Evolutionary conservation across 2,113 vertebrate species (phyloP), one percentile per base, ranked within the genome.

Genomic region (Asarcornis scutulata): DNA sequence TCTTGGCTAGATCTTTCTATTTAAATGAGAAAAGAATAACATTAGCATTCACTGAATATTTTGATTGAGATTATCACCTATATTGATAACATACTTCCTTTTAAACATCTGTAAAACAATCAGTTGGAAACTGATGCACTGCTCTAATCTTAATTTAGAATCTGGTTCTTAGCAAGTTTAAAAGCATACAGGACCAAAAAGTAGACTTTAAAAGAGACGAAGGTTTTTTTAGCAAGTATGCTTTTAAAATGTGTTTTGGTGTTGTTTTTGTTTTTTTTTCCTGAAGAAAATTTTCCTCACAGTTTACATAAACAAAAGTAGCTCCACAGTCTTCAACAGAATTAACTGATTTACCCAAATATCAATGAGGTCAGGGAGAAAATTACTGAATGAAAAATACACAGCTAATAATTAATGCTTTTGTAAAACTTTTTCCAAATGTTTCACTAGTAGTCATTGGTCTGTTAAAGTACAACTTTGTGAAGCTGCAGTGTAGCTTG

Each of bases 321-420:
- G 21, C 69, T 84, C 52, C 44, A 46, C 18, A 55, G 34, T 55
- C 68, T 91, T 81, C 34, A 60, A 48, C 27, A 79, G 52, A 86
- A 88, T 90, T 68, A 82, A 90, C 31, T 40, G 55, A 91, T 93
- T 92, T 88, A 56, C 27, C 53, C 64, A 83, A 94, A 71, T 85
- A 94, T 90, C 73, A 78, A 44, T 21, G 56, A 89, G 93, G 91
- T 72, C 74, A 95, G 72, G 44, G 75, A 93, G 86, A 90, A 75
- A 91, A 94, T 56, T 63, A 48, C 13, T 72, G 89, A 94, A 93
- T 89, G 73, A 97, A 90, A 96, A 96, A 90, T 67, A 69, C 17
- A 73, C 38, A 83, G 96, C 91, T 97, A 97, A 97, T 97, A 93
- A 97, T 97, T 97, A 97, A 96, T 89, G 69, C 25, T 34, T 97